Base-by-base conservation (phyloP, 2,888 invertebrate species). In the Epiblema foenella region DNA sequence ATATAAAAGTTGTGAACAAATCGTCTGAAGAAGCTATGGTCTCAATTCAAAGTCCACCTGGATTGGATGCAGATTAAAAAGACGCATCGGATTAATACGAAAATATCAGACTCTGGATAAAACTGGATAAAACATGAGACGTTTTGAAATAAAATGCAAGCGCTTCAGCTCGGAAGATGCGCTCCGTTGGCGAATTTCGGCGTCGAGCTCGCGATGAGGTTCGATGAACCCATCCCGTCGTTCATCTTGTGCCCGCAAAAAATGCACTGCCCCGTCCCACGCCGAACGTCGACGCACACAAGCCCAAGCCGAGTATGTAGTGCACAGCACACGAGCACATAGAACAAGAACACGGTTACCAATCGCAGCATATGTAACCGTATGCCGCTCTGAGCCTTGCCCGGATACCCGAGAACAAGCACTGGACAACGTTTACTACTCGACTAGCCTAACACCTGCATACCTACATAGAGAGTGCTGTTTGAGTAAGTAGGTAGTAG, bases 231-330 rank as follows among this genome's bases (percentile, higher is more conserved):
- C 71, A 62, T 71, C 88, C 90, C 84, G 78, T 83, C 87, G 88
- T 89, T 90, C 91, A 89, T 92, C 89, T 91, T 85, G 79, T 81
- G 85, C 81, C 84, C 86, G 90, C 92, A 93, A 93, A 93, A 93
- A 93, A 91, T 93, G 92, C 91, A 93, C 82, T 89, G 91, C 84
- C 86, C 85, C 91, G 87, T 89, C 92, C 91, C 92, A 91, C 93
- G 88, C 86, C 84, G 85, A 90, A 89, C 88, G 86, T 87, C 68
- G 67, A 71, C 89, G 83, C 85, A 86, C 89, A 83, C 88, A 87
- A 89, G 88, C 89, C 88, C 78, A 81, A 81, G 74, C 77, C 75
- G 77, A 76, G 80, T 76, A 81, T 82, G 83, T 78, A 82, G 76
- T 81, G 78, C 83, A 82, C 80, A 81, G 78, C 83, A 82, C 80